Percentiles rank a stretch among this genome's conserved stretches.
phyloP scores from a whole-genome alignment of 2,888 invertebrate species.

The Tanypteryx hageni region DNA sequence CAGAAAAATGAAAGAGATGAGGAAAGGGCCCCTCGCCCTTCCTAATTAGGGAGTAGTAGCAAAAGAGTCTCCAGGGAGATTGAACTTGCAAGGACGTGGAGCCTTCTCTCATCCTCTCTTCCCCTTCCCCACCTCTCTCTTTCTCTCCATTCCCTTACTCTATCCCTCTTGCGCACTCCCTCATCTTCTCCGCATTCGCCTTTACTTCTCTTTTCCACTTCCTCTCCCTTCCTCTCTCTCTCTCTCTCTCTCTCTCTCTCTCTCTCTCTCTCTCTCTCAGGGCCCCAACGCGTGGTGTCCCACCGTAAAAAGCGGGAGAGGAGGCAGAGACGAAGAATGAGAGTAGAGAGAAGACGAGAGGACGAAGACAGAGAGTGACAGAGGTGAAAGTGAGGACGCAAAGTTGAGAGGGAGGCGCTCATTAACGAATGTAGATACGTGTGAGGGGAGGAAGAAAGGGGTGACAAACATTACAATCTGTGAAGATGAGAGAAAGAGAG shows the following conservation, averaged over 20 bases:
- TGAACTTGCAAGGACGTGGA: slow-evolving; percentile 15
- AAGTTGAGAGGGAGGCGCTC: background rate
- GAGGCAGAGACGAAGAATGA: no score
- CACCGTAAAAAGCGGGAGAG: no score
- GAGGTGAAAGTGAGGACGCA: slow-evolving; percentile 19
- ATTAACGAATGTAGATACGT: no score
- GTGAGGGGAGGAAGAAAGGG: no score
- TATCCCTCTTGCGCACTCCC: slow-evolving; percentile 42
- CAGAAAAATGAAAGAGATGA: background rate
- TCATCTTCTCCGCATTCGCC: slow-evolving; percentile 64
- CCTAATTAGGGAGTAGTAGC: slow-evolving; percentile 53
- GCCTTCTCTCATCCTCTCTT: slow-evolving; percentile 65
- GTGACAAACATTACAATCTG: no score
- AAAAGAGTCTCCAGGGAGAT: slow-evolving; percentile 64
- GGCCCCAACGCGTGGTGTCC: background rate
- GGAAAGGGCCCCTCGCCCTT: background rate
- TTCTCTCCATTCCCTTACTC: slow-evolving; percentile 34
- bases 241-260: background rate
- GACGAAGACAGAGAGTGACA: background rate
- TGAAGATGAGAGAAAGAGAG: no score
- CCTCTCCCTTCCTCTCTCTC: background rate
- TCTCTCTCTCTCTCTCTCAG: background rate
- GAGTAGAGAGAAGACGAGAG: background rate
- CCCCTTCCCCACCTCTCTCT: background rate
- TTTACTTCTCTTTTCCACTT: slow-evolving; percentile 46